A percentile compares a stretch with the other conserved stretches of the same genome.
These are phyloP conservation scores for Dicerorhinus sumatrensis DNA, from an alignment of 2,113 vertebrate species.

Conservation along the genomic window DNA sequence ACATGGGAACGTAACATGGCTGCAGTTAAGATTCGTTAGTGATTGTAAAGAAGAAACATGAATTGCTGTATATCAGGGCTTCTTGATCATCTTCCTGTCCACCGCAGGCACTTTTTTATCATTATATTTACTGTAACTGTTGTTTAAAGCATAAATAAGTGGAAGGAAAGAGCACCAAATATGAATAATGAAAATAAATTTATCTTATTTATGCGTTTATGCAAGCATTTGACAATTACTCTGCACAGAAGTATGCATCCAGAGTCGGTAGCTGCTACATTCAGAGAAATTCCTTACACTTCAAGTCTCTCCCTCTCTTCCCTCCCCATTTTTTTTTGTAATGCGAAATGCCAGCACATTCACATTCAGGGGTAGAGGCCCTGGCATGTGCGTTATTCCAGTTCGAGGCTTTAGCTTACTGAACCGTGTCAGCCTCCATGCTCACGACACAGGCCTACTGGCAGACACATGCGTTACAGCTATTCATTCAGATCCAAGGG, in stretches of 20 bases:
- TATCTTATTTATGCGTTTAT: slow-evolving; percentile 87
- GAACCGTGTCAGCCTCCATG: neutral
- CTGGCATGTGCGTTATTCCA: neutral
- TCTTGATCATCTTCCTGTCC: slow-evolving; percentile 86
- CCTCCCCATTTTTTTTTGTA: neutral
- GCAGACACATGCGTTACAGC: rapidly evolving
- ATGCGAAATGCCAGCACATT: neutral
- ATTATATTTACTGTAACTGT: slow-evolving; percentile 87
- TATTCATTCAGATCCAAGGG: neutral
- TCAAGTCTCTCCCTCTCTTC: neutral
- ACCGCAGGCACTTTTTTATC: slow-evolving; percentile 82
- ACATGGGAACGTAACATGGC: slow-evolving; percentile 87
- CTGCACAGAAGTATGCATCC: slow-evolving; percentile 72
- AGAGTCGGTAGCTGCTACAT: slow-evolving; percentile 45
- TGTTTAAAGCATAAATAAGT: slow-evolving; percentile 89
- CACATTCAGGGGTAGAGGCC: slow-evolving; percentile 48
- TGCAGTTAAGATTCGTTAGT: slow-evolving; percentile 90
- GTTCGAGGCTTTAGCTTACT: neutral
- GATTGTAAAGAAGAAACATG: slow-evolving; percentile 89
- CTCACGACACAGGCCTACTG: neutral
- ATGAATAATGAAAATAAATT: slow-evolving; percentile 88
- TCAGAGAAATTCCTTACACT: slow-evolving; percentile 62
- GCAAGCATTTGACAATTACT: slow-evolving; percentile 85
- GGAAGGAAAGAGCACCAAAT: slow-evolving; percentile 81
- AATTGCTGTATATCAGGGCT: slow-evolving; percentile 84